Percentiles rank a stretch among this genome's conserved stretches.
These are phyloP conservation scores for Eupithecia abbreviata DNA, from an alignment of 2,888 invertebrate genomes.

Conservation along the genomic window DNA sequence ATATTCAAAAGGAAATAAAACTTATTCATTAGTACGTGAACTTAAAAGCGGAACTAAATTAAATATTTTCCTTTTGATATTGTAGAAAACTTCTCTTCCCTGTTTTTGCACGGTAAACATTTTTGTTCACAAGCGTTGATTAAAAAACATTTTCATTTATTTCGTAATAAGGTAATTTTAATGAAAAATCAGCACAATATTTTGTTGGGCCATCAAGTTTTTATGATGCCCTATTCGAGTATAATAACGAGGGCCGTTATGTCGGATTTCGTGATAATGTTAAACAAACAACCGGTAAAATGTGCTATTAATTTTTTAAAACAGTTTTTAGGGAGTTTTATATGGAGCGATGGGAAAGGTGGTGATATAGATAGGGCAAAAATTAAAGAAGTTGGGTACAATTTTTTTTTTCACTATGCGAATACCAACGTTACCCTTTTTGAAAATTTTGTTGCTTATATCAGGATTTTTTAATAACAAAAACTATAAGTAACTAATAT, in stretches of 20 bases:
- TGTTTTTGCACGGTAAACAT: constrained; percentile 16
- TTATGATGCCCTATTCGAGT: constrained; percentile 51
- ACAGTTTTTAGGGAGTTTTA: constrained; percentile 35
- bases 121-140: constrained; percentile 27
- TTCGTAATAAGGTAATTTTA: constrained; percentile 34
- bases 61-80: neutral
- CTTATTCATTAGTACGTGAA: neutral
- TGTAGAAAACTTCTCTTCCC: neutral
- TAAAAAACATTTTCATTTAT: constrained; percentile 22
- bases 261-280: constrained; percentile 58
- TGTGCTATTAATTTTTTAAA: constrained; percentile 53
- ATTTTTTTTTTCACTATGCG: no score
- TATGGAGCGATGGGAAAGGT: constrained; percentile 1
- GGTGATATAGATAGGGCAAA: neutral
- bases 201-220: constrained; percentile 45
- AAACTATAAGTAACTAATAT: neutral
- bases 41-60: neutral
- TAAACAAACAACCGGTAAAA: constrained; percentile 56
- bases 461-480: neutral
- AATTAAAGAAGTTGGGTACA: neutral
- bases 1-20: neutral
- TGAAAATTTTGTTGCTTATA: no score
- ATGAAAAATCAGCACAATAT: constrained; percentile 43
- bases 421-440: neutral
- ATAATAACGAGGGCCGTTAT: constrained; percentile 54